phyloP scores from a whole-genome alignment of 1,140 invertebrate genomes.

The Pachypeltis micranthus region DNA sequence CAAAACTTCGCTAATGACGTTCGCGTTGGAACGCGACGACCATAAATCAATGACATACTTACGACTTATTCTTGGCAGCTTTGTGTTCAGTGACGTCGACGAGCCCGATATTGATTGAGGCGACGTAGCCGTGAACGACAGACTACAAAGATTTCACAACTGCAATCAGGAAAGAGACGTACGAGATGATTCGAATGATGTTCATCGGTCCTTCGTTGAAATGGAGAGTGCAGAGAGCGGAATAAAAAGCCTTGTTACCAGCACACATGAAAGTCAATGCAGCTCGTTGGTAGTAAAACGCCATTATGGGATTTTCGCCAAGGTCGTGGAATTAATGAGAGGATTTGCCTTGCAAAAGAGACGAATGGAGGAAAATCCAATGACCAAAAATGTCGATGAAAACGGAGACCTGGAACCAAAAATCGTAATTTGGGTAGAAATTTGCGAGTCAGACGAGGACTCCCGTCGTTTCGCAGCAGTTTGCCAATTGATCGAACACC shows the following conservation, averaged over 20 bases:
- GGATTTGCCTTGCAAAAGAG: slow-evolving; percentile 71
- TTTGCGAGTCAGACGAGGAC: slow-evolving; percentile 71
- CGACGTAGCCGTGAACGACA: slow-evolving; percentile 73
- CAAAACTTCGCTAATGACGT: not conserved
- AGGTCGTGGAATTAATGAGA: slow-evolving; percentile 89
- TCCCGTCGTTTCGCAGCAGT: slow-evolving; percentile 92
- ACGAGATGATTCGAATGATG: slow-evolving; percentile 58
- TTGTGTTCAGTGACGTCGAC: slow-evolving; percentile 70
- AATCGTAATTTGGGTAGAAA: slow-evolving; percentile 89
- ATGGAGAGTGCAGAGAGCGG: slow-evolving; percentile 76
- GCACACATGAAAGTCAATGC: slow-evolving; percentile 91
- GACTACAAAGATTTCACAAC: slow-evolving; percentile 77
- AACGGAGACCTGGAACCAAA: slow-evolving; percentile 90
- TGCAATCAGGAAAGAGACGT: slow-evolving; percentile 65
- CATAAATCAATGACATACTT: not conserved
- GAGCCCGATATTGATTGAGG: slow-evolving; percentile 66
- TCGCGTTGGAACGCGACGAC: not conserved
- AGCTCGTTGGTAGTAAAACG: slow-evolving; percentile 80
- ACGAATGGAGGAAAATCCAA: slow-evolving; percentile 94
- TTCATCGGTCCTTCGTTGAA: slow-evolving; percentile 80
- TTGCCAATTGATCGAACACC: slow-evolving; percentile 94
- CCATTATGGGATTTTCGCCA: slow-evolving; percentile 80
- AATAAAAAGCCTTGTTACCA: slow-evolving; percentile 93
- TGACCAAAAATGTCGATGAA: slow-evolving; percentile 93
- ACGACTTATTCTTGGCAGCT: slow-evolving; percentile 22